Percentiles rank a stretch among this genome's conserved stretches.
These are phyloP conservation scores for Eublepharis macularius DNA, from an alignment of 2,113 vertebrate genomes.

Conservation along the genomic window DNA sequence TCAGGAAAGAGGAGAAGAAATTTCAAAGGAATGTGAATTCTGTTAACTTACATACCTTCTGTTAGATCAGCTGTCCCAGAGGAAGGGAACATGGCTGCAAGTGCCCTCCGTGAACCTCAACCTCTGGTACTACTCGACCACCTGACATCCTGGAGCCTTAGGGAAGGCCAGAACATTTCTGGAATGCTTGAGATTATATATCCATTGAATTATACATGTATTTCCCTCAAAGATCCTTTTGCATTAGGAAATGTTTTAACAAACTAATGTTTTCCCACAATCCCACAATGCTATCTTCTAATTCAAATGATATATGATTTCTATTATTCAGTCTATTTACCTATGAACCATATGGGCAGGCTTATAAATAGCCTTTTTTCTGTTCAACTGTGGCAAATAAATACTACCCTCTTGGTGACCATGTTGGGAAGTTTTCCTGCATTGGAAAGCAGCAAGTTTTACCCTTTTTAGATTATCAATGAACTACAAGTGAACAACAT, in stretches of 20 bases:
- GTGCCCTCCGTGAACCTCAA: neutral
- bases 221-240: neutral
- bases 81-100: neutral
- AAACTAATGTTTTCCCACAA: neutral
- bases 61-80: too few species aligned
- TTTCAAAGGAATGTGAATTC: too few species aligned
- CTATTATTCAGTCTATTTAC: neutral
- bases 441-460: neutral
- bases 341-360: neutral
- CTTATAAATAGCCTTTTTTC: neutral
- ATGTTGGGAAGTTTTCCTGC: neutral
- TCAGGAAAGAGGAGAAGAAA: too few species aligned
- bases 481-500: neutral
- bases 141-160: neutral
- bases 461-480: neutral
- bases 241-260: neutral
- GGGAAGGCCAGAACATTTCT: neutral
- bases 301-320: neutral
- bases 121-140: neutral
- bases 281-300: neutral
- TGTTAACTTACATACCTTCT: too few species aligned
- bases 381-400: neutral
- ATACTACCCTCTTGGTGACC: neutral
- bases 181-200: neutral
- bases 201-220: too few species aligned